Conservation (phyloP, 2,797 vertebrate species). For the Telmatherina bonti region DNA sequence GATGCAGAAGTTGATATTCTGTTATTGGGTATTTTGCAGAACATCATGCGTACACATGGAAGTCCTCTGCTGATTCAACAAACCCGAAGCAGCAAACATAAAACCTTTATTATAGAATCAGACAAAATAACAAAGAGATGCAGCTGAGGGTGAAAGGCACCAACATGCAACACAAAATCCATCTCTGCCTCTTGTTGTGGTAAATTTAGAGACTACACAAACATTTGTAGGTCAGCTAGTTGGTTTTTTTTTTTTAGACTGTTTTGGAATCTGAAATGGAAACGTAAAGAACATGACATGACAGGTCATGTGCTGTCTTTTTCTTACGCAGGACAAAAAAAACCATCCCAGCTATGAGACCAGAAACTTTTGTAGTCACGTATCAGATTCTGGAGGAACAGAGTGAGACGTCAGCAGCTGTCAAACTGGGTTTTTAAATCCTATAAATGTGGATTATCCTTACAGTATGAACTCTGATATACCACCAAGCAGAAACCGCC, state of each 20-base stretch:
- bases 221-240: background rate
- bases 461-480: too few species aligned
- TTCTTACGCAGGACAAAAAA: background rate
- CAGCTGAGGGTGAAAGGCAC: conserved; percentile 13
- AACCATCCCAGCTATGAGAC: background rate
- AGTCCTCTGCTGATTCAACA: conserved; percentile 5
- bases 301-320: background rate
- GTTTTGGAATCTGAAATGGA: conserved; percentile 7
- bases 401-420: background rate
- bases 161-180: background rate
- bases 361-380: background rate
- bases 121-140: conserved; percentile 50
- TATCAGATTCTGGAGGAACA: background rate
- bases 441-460: background rate
- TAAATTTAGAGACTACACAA: background rate
- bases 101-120: conserved; percentile 67
- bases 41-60: background rate
- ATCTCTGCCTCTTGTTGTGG: background rate
- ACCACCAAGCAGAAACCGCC: too few species aligned
- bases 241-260: background rate
- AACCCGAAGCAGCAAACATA: conserved; percentile 30
- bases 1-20: background rate
- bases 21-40: background rate
- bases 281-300: conserved; percentile 2
- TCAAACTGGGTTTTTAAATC: background rate